phyloP scores from a whole-genome alignment of 1,140 invertebrate genomes.

The Caenorhabditis remanei region DNA sequence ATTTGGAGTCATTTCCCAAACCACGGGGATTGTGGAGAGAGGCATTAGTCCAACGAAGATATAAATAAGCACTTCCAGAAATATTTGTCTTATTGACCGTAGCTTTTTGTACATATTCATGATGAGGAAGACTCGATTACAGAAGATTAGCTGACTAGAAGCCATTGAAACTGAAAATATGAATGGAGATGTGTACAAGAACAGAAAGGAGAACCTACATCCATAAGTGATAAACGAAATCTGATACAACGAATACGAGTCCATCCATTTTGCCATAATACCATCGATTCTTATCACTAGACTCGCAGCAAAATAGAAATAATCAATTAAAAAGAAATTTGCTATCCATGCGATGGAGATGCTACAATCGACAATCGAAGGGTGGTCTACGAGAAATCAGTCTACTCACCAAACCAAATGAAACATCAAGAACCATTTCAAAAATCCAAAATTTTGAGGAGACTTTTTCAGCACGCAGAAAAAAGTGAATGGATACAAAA shows the following conservation, averaged over 20 bases:
- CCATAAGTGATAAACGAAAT: background rate
- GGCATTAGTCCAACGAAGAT: background rate
- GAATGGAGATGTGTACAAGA: too few relatives aligned
- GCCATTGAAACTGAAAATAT: background rate
- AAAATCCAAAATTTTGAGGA: background rate
- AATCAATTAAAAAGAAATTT: background rate
- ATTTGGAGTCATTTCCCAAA: background rate
- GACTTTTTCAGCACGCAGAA: background rate
- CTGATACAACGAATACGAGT: background rate
- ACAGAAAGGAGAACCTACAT: background rate
- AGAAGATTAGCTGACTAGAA: background rate
- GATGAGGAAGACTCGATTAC: constrained; percentile 7
- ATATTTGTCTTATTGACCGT: background rate
- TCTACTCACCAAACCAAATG: background rate
- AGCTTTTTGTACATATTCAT: background rate
- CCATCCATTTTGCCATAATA: background rate
- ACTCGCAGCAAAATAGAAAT: background rate
- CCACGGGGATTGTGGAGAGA: background rate
- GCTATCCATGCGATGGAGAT: background rate
- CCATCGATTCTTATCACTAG: constrained; percentile 9
- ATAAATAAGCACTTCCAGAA: background rate
- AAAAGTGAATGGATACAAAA: background rate
- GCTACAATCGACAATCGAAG: background rate
- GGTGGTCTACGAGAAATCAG: background rate
- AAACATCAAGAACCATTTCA: constrained; percentile 9